phyloP scores from a whole-genome alignment of 92 coral and sea anemone species.

The Palythoa grandiflora region DNA sequence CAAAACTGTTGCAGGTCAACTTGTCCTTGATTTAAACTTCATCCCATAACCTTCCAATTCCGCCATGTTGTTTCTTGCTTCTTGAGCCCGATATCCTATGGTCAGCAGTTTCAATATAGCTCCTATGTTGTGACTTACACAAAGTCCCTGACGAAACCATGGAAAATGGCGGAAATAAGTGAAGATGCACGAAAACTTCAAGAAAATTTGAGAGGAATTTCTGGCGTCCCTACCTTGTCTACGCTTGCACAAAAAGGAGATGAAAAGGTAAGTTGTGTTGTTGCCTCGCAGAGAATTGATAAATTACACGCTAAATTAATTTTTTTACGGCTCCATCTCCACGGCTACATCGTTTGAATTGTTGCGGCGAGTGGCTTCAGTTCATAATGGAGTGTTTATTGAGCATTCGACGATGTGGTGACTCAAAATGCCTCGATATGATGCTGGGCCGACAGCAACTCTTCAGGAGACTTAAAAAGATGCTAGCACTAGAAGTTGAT shows the following conservation, averaged over 20 bases:
- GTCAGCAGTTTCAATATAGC: conserved; percentile 19
- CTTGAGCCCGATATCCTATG: conserved; percentile 11
- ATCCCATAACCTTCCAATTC: neutral
- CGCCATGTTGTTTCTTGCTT: conserved; percentile 51
- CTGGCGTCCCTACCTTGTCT: conserved; percentile 76
- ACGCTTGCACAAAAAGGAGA: conserved; percentile 95
- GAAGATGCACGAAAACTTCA: conserved; percentile 59
- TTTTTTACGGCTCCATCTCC: neutral
- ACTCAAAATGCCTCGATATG: no score
- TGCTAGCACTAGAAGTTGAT: no score
- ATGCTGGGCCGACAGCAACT: no score
- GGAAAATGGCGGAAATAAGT: conserved; percentile 63
- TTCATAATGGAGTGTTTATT: no score
- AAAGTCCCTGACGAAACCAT: neutral
- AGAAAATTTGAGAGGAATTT: conserved; percentile 66
- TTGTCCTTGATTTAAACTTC: neutral
- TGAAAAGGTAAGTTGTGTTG: conserved; percentile 66
- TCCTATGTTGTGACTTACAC: conserved; percentile 27
- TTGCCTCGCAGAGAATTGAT: neutral
- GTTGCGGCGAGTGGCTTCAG: no score
- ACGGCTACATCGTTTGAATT: neutral
- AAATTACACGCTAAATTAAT: no score
- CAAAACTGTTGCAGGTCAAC: neutral
- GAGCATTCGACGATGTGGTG: no score
- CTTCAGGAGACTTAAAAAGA: no score